These are phyloP conservation scores for Coelopa frigida DNA, from an alignment of 1,140 invertebrate genomes.

Conservation along the genomic window DNA sequence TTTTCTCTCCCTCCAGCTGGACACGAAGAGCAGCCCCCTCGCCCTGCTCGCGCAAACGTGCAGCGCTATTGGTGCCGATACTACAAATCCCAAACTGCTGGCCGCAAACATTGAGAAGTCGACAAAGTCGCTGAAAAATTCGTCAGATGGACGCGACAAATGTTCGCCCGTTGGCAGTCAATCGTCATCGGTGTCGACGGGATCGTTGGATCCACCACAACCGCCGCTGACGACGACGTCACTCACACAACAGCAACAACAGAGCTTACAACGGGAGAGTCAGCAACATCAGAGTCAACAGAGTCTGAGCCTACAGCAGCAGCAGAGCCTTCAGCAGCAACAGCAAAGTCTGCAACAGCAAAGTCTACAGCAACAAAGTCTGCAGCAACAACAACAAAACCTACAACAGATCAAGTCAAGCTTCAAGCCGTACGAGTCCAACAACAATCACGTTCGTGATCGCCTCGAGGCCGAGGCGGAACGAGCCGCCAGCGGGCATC, in stretches of 20 bases:
- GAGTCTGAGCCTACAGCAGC: constrained; percentile 15
- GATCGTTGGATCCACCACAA: constrained; percentile 42
- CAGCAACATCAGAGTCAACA: too few species aligned
- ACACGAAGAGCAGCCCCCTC: constrained; percentile 91
- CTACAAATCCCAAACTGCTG: constrained; percentile 60
- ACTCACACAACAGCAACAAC: constrained; percentile 14
- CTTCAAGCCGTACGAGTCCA: constrained; percentile 66
- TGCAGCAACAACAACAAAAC: constrained; percentile 12
- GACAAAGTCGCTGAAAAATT: constrained; percentile 45
- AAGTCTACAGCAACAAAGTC: constrained; percentile 22
- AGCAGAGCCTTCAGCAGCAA: constrained; percentile 21
- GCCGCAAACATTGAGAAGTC: constrained; percentile 62
- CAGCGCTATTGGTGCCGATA: constrained; percentile 89
- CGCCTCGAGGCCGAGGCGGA: constrained; percentile 23
- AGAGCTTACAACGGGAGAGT: constrained; percentile 22
- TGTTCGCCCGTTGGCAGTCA: constrained; percentile 47
- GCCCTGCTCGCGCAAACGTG: constrained; percentile 90
- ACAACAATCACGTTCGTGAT: constrained; percentile 40
- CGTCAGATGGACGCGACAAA: constrained; percentile 53
- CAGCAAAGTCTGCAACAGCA: constrained; percentile 19
- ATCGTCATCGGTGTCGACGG: constrained; percentile 38
- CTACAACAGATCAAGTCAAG: constrained; percentile 50
- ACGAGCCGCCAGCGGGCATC: constrained; percentile 33
- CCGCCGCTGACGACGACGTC: not conserved
- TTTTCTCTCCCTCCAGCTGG: constrained; percentile 70